These are phyloP conservation scores for Pedionomus torquatus DNA, from an alignment of 2,113 vertebrate genomes.

Conservation along the genomic window DNA sequence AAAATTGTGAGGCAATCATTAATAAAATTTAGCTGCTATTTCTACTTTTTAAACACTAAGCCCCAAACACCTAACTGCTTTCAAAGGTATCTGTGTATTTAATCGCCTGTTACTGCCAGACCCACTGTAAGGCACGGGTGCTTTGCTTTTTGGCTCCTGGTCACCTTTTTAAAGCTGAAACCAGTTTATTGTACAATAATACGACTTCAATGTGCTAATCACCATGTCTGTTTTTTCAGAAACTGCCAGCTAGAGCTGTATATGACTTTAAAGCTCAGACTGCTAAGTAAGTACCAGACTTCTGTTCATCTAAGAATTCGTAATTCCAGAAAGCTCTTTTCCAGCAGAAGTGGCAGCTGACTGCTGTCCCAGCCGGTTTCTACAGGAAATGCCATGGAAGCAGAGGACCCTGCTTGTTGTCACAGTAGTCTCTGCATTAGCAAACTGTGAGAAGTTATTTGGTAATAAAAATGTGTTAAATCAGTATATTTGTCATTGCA, in stretches of 20 bases:
- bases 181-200: not conserved
- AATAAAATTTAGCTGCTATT: not conserved
- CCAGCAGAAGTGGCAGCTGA: not conserved
- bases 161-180: not conserved
- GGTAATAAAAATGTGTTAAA: not conserved
- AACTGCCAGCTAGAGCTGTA: conserved; percentile 93
- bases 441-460: not conserved
- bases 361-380: not conserved
- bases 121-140: not conserved
- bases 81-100: not conserved
- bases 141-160: not conserved
- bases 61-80: not conserved
- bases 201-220: conserved; percentile 17
- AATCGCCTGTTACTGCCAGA: not conserved
- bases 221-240: conserved; percentile 85
- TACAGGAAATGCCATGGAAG: not conserved
- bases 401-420: not conserved
- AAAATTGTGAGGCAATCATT: not conserved
- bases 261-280: conserved; percentile 99
- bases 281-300: conserved; percentile 89
- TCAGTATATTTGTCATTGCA: not conserved
- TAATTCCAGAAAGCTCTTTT: not conserved
- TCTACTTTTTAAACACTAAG: not conserved
- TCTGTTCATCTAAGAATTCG: not conserved
- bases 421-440: not conserved